These are phyloP conservation scores for Anastrepha ludens DNA, from an alignment of 1,140 invertebrate genomes.

Conservation along the genomic window DNA sequence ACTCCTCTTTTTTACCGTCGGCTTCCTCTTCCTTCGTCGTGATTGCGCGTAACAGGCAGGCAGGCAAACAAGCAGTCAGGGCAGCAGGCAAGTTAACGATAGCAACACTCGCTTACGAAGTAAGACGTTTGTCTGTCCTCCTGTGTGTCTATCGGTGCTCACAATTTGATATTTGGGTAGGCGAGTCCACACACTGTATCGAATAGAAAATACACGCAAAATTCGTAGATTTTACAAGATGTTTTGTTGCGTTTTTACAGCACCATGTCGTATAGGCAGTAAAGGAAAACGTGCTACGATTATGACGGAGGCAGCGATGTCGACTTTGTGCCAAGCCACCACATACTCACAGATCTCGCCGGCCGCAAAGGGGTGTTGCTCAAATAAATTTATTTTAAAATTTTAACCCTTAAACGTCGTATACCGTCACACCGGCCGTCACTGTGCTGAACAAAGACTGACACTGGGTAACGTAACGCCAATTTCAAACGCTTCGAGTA, in stretches of 20 bases:
- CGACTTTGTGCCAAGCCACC: neutral
- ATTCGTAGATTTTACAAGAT: constrained; percentile 45
- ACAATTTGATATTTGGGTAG: constrained; percentile 44
- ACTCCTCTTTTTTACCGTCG: constrained; percentile 20
- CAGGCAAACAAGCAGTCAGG: neutral
- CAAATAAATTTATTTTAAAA: constrained; percentile 51
- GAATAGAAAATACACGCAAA: neutral
- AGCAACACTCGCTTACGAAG: constrained; percentile 10
- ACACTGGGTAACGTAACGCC: neutral
- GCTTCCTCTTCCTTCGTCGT: constrained; percentile 36
- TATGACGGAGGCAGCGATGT: neutral
- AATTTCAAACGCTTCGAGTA: constrained; percentile 23
- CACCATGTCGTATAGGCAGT: neutral
- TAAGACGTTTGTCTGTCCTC: neutral
- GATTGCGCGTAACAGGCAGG: constrained; percentile 40
- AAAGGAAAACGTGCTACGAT: constrained; percentile 43
- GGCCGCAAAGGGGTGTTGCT: constrained; percentile 33
- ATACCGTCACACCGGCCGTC: neutral
- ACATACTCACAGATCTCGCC: neutral
- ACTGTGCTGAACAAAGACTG: constrained; percentile 22
- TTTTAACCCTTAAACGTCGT: constrained; percentile 44
- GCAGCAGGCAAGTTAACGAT: neutral
- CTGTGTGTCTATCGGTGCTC: constrained; percentile 37
- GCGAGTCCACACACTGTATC: neutral
- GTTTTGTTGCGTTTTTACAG: constrained; percentile 29